Conservation (phyloP, 2,888 invertebrate species). For the Tachina fera region DNA sequence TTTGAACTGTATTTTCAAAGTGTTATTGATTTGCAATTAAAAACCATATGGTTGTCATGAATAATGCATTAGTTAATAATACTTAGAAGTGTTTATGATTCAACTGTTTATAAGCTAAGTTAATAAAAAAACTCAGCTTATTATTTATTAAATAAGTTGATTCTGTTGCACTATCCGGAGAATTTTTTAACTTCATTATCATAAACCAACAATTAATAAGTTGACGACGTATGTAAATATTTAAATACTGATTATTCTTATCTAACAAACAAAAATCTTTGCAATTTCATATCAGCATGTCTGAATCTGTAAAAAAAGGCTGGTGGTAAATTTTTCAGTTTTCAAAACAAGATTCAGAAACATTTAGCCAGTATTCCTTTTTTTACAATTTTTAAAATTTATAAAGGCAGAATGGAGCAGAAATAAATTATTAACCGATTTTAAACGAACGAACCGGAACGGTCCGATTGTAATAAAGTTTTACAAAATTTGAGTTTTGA, state of each 20-base stretch:
- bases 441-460: no score
- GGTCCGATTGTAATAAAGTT: no score
- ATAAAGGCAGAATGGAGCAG: no score
- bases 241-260: constrained; percentile 24
- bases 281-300: constrained; percentile 8
- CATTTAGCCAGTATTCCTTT: no score
- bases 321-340: neutral
- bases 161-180: constrained; percentile 1
- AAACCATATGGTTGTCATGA: constrained; percentile 43
- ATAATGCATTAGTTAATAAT: constrained; percentile 42
- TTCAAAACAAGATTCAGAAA: no score
- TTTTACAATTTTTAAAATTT: no score
- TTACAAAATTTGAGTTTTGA: no score
- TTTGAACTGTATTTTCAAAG: constrained; percentile 3
- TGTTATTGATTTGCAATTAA: constrained; percentile 27
- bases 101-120: constrained; percentile 30
- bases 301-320: neutral
- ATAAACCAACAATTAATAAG: constrained; percentile 22
- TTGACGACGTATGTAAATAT: constrained; percentile 12
- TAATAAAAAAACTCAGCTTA: constrained; percentile 13
- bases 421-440: no score
- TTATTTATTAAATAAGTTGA: constrained; percentile 16
- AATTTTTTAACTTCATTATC: constrained; percentile 40
- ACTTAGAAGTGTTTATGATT: constrained; percentile 39
- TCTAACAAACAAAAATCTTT: neutral